phyloP scores from a whole-genome alignment of 2,888 invertebrate species.

The Tryphoninae sp. region DNA sequence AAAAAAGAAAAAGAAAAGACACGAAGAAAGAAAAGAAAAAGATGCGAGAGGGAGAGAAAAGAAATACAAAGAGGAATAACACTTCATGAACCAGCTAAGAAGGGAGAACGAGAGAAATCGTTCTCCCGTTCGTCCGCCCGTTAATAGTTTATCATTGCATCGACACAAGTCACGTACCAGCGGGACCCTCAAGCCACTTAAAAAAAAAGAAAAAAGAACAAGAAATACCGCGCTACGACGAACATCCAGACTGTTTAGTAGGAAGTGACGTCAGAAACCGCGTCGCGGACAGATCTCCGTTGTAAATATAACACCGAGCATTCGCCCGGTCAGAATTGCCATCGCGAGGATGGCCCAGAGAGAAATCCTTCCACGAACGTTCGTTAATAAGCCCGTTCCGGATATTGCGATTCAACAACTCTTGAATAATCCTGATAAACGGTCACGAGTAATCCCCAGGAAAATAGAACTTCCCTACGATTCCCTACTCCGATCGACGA shows the following conservation, averaged over 20 bases:
- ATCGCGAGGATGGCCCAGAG: too few species aligned
- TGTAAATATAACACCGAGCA: slow-evolving; percentile 15
- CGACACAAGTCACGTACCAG: slow-evolving; percentile 76
- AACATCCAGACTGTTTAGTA: slow-evolving; percentile 72
- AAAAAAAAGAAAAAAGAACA: slow-evolving; percentile 49
- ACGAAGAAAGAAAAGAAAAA: slow-evolving; percentile 14
- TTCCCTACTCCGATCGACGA: too few species aligned
- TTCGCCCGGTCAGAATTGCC: too few species aligned
- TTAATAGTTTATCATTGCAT: slow-evolving; percentile 78
- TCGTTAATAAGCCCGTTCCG: too few species aligned
- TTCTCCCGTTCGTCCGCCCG: slow-evolving; percentile 70
- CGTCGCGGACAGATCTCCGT: slow-evolving; percentile 40
- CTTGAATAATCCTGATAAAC: too few species aligned
- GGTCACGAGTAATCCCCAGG: too few species aligned
- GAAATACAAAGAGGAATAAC: slow-evolving; percentile 32
- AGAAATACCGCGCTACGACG: slow-evolving; percentile 40
- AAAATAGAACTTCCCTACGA: slow-evolving; percentile 70
- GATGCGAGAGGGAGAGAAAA: slow-evolving; percentile 20
- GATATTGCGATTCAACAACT: too few species aligned
- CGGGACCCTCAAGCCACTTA: slow-evolving; percentile 69
- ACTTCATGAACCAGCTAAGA: slow-evolving; percentile 43
- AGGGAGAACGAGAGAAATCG: slow-evolving; percentile 66
- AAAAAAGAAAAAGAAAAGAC: slow-evolving; percentile 49
- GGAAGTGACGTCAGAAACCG: slow-evolving; percentile 77
- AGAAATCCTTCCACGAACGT: too few species aligned